Evolutionary conservation across 2,888 invertebrate genomes (phyloP).

Genomic region (Nomada ruficornis): DNA sequence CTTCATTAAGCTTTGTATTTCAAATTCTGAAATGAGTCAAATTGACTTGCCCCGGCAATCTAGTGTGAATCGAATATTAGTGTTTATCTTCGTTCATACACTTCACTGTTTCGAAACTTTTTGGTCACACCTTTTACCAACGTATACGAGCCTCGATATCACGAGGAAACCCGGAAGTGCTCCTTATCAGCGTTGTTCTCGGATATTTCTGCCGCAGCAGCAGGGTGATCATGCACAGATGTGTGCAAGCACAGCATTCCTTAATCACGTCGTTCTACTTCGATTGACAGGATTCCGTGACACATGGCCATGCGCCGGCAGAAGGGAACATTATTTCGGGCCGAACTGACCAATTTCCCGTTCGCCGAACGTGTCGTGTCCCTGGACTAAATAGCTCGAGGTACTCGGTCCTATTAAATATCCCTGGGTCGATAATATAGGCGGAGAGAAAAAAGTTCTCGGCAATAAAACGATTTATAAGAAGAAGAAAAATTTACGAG

Average conservation of each 20-base stretch:
- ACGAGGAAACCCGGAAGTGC: not conserved
- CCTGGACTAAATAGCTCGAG: slow-evolving; percentile 43
- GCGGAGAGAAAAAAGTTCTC: not conserved
- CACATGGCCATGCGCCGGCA: not conserved
- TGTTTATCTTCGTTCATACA: too few relatives aligned
- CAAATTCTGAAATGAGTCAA: too few relatives aligned
- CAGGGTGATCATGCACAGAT: not conserved
- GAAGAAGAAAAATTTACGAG: not conserved
- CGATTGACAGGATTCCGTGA: slow-evolving; percentile 32
- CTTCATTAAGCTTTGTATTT: too few relatives aligned
- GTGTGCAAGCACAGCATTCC: not conserved
- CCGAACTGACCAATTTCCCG: slow-evolving; percentile 50
- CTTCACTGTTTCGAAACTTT: too few relatives aligned
- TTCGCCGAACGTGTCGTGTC: slow-evolving; percentile 38
- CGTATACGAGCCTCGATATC: not conserved
- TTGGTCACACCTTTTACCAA: not conserved
- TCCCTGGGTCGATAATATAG: slow-evolving; percentile 36
- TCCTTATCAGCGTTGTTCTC: not conserved
- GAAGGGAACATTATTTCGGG: slow-evolving; percentile 44
- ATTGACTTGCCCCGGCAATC: too few relatives aligned
- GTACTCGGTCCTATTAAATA: slow-evolving; percentile 47
- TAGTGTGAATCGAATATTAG: too few relatives aligned
- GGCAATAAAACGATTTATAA: slow-evolving; percentile 11
- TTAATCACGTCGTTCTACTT: slow-evolving; percentile 26
- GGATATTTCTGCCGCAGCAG: slow-evolving; percentile 2